Evolutionary conservation across 2,888 invertebrate genomes (phyloP).

Genomic region (Nephrotoma guestfalica): DNA sequence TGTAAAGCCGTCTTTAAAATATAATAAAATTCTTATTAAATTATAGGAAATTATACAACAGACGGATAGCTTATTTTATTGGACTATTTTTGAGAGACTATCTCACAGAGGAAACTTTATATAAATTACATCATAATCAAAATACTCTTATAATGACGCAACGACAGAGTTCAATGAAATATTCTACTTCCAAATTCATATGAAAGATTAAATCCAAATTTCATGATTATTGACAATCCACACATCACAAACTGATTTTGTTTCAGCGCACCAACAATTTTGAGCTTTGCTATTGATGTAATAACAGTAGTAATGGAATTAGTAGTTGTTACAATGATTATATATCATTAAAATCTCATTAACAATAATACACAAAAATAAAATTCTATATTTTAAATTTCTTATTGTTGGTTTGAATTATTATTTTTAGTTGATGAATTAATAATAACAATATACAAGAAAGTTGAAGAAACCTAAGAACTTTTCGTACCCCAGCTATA

Average conservation of each 20-base stretch:
- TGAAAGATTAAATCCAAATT: background rate
- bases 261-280: background rate
- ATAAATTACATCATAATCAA: too few species aligned
- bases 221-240: background rate
- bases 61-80: too few species aligned
- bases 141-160: background rate
- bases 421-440: background rate
- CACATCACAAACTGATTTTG: background rate
- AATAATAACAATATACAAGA: background rate
- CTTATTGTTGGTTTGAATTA: background rate
- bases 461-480: background rate
- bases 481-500: background rate
- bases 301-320: background rate
- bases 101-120: too few species aligned
- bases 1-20: too few species aligned
- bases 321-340: background rate
- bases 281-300: background rate
- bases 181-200: background rate
- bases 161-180: background rate
- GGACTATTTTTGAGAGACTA: too few species aligned
- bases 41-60: too few species aligned
- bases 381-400: background rate
- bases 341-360: background rate
- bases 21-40: too few species aligned
- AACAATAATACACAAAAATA: background rate